Percentiles rank a stretch among this genome's conserved stretches.
These are phyloP conservation scores for Isurus oxyrinchus DNA, from an alignment of 2,113 vertebrate genomes.

Conservation along the genomic window DNA sequence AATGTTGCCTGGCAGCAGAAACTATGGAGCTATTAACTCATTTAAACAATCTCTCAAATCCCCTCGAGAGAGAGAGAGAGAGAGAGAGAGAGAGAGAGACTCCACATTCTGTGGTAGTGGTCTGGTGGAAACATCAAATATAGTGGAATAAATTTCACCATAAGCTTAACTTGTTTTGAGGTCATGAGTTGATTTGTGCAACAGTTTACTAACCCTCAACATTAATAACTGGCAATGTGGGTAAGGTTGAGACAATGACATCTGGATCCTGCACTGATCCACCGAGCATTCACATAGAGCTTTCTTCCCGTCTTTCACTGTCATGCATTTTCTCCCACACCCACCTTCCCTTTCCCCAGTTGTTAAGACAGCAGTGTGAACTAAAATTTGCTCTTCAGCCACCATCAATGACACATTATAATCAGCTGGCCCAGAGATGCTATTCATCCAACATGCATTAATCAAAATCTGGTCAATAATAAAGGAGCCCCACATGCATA, in stretches of 20 bases:
- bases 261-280: not conserved
- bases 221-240: not conserved
- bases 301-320: not conserved
- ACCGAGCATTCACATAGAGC: not conserved
- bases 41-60: not conserved
- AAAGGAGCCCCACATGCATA: not conserved
- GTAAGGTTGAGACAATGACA: not conserved
- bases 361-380: not conserved
- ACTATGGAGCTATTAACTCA: not conserved
- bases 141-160: too few species aligned
- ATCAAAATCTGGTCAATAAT: not conserved
- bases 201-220: not conserved
- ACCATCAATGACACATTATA: not conserved
- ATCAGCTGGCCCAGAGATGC: not conserved
- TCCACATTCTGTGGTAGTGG: too few species aligned
- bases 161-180: not conserved
- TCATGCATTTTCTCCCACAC: not conserved
- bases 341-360: not conserved
- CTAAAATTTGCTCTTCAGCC: not conserved
- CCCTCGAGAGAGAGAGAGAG: too few species aligned
- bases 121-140: too few species aligned
- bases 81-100: too few species aligned
- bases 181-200: not conserved
- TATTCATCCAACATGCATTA: not conserved
- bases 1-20: not conserved